Evolutionary conservation across 2,888 invertebrate species (phyloP).

Genomic region (Drosophila fulvimacula): DNA sequence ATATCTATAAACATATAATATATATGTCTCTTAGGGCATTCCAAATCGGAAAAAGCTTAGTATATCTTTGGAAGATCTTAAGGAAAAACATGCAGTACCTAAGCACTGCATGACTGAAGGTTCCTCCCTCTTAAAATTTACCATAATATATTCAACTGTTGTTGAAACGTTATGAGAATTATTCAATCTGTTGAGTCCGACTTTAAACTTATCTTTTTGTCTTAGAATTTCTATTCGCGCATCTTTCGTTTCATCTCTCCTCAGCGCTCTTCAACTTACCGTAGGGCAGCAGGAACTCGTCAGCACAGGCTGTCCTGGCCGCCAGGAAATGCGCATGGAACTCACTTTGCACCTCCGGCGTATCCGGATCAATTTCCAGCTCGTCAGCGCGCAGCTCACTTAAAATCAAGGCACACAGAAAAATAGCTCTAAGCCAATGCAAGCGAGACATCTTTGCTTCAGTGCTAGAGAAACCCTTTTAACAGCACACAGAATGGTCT

Average conservation of each 20-base stretch:
- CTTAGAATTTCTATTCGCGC: no score
- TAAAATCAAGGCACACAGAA: conserved; percentile 14
- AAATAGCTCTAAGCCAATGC: background rate
- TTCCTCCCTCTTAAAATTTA: no score
- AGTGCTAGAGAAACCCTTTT: conserved; percentile 2
- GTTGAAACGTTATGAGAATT: background rate
- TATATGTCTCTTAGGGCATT: no score
- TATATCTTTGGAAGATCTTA: no score
- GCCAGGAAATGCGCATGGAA: conserved; percentile 43
- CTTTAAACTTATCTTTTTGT: no score
- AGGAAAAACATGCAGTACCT: no score
- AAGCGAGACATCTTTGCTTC: conserved; percentile 33
- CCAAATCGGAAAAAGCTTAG: no score
- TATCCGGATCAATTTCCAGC: conserved; percentile 32
- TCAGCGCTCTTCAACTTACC: conserved; percentile 23
- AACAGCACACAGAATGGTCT: no score
- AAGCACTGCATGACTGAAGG: no score
- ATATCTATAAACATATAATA: no score
- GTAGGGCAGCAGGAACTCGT: conserved; percentile 56
- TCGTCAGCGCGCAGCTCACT: conserved; percentile 34
- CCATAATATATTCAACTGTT: no score
- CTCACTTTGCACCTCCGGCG: conserved; percentile 48
- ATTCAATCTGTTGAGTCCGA: background rate
- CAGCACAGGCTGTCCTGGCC: conserved; percentile 47
- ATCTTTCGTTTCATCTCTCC: no score